Conservation (phyloP, 2,113 vertebrate genomes). For the Pangasianodon hypophthalmus region DNA sequence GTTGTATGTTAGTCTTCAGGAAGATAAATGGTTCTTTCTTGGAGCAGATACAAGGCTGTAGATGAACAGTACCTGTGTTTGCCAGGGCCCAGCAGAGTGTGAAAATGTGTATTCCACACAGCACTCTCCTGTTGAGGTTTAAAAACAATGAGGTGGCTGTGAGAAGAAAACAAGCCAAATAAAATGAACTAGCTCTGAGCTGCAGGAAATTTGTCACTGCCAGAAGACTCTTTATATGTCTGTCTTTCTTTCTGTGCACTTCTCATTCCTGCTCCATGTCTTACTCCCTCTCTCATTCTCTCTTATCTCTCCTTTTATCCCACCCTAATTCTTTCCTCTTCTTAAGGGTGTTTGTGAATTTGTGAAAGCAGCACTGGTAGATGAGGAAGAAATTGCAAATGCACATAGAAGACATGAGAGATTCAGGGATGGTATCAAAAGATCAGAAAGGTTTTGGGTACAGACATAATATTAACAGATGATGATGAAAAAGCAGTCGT, state of each 20-base stretch:
- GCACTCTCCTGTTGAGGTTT: constrained; percentile 42
- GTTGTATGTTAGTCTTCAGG: background rate
- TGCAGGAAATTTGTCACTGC: constrained; percentile 53
- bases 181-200: constrained; percentile 48
- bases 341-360: constrained; percentile 1
- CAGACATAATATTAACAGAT: background rate
- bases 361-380: background rate
- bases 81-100: constrained; percentile 23
- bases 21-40: constrained; percentile 35
- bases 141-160: constrained; percentile 42
- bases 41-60: constrained; percentile 15
- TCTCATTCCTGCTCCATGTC: background rate
- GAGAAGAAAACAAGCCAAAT: constrained; percentile 42
- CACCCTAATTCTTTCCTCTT: background rate
- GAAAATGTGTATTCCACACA: constrained; percentile 42
- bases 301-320: background rate
- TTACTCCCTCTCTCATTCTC: background rate
- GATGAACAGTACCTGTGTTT: constrained; percentile 32
- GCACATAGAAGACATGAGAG: background rate
- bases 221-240: constrained; percentile 28
- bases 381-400: background rate
- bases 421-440: background rate
- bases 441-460: background rate
- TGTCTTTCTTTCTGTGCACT: constrained; percentile 9
- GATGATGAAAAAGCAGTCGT: background rate